Base-by-base conservation (phyloP, 2,888 invertebrate genomes). In the Ischnura elegans region DNA sequence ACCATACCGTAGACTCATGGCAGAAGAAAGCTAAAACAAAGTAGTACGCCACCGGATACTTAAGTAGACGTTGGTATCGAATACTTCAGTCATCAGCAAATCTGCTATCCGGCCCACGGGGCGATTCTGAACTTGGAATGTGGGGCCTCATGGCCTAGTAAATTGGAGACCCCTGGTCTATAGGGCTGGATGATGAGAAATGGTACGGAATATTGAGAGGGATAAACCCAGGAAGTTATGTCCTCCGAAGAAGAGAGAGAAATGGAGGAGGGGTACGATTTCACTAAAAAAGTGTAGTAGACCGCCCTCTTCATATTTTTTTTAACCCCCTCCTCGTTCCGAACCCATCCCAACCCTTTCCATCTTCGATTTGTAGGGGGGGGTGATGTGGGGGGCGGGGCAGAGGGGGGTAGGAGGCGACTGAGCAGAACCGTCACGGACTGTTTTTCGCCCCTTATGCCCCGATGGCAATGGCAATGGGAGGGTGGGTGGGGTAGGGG, bases 321-420 rank as follows among this genome's bases (percentile, higher is more conserved):
- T 86, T 86, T n/a, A n/a, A n/a, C n/a, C n/a, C 25, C 45, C n/a
- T 43, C 86, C 19, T 94, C 95, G 95, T 95, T 95, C 95, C 95
- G 95, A 36, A n/a, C 76, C 76, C n/a, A 5, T 8, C 51, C 19
- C 25, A 36, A 29, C 36, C 76, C 76, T 76, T 76, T 36, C 8
- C 95, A 95, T 95, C 95, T 95, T 95, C 96, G 95, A 96, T 96
- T 96, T 95, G 96, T 21, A 5, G 61, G 76, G 36, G 36, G 19
- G 13, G 13, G n/a, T n/a, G 36, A 36, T 10, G 76, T 29, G 25
- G 36, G 29, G 76, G 5, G 95, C 95, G 95, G 95, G 96, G 96
- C 96, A 96, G 96, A 96, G 96, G 96, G 95, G 95, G 96, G 96
- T 95, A 95, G 95, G 95, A 96, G 96, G 96, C 95, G 95, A 96